Evolutionary conservation across 2,888 invertebrate genomes (phyloP).

Genomic region (Euplexia lucipara): DNA sequence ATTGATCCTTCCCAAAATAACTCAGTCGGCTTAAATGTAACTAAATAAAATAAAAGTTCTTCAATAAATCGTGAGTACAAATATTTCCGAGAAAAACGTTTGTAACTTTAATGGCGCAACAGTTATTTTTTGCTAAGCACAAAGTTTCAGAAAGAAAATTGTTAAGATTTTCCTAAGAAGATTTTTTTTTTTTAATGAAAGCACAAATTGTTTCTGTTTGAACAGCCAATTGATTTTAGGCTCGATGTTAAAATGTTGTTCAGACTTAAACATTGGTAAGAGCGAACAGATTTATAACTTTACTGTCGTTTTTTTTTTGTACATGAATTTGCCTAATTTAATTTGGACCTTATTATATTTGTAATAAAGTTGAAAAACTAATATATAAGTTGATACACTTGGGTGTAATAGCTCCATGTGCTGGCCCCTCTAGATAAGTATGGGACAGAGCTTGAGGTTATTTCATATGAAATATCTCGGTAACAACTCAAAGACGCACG

Average conservation of each 20-base stretch:
- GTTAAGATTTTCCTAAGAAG: background rate
- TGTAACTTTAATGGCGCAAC: background rate
- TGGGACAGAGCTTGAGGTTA: too few species aligned
- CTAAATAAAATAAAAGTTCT: background rate
- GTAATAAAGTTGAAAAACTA: too few species aligned
- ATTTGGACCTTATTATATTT: too few species aligned
- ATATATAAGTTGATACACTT: too few species aligned
- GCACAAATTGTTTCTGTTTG: background rate
- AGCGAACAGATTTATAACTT: background rate
- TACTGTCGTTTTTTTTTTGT: too few species aligned
- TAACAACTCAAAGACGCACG: too few species aligned
- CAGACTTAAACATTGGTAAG: background rate
- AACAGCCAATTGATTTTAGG: background rate
- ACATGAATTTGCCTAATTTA: too few species aligned
- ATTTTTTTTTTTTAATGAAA: background rate
- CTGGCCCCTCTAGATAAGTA: too few species aligned
- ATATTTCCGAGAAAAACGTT: background rate
- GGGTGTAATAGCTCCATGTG: too few species aligned
- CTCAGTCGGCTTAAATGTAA: background rate
- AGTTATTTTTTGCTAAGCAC: background rate
- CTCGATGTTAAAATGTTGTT: background rate
- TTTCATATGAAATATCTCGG: too few species aligned
- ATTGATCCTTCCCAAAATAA: background rate
- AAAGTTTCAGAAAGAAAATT: background rate
- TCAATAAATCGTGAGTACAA: background rate